Evolutionary conservation across 2,797 vertebrate species (phyloP).

Genomic region (Halcyon leucocephala): DNA sequence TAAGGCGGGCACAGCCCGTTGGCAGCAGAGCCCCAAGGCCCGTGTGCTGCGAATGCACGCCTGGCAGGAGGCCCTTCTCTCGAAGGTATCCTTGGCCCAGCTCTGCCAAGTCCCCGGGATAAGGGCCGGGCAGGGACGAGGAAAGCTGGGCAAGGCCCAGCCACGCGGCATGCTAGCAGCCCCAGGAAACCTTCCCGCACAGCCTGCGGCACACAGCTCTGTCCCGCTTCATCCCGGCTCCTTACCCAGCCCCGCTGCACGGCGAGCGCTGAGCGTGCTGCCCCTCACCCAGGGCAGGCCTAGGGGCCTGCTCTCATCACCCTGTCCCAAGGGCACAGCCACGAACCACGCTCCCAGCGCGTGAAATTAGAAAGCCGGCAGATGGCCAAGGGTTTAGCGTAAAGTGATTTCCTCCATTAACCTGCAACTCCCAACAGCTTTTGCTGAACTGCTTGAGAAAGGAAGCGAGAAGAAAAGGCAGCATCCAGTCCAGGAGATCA

Average conservation of each 20-base stretch:
- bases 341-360: neutral
- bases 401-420: neutral
- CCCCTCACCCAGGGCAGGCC: too few relatives aligned
- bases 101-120: neutral
- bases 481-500: rapidly evolving
- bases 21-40: neutral
- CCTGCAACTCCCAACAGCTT: neutral
- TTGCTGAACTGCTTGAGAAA: neutral
- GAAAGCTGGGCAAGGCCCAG: neutral
- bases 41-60: rapidly evolving
- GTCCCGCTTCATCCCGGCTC: neutral
- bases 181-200: neutral
- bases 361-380: neutral
- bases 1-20: rapidly evolving
- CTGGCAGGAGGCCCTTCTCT: constrained; percentile 30
- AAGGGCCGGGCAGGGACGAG: neutral
- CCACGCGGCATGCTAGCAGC: rapidly evolving
- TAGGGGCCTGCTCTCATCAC: neutral
- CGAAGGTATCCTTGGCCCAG: neutral
- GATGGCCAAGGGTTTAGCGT: neutral
- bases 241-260: neutral
- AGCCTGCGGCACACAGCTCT: neutral
- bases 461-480: neutral
- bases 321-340: neutral
- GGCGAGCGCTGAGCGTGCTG: neutral